A percentile compares a stretch with the other conserved stretches of the same genome.
phyloP scores from a whole-genome alignment of 2,113 vertebrate genomes.

The Mormyrus iriodes region DNA sequence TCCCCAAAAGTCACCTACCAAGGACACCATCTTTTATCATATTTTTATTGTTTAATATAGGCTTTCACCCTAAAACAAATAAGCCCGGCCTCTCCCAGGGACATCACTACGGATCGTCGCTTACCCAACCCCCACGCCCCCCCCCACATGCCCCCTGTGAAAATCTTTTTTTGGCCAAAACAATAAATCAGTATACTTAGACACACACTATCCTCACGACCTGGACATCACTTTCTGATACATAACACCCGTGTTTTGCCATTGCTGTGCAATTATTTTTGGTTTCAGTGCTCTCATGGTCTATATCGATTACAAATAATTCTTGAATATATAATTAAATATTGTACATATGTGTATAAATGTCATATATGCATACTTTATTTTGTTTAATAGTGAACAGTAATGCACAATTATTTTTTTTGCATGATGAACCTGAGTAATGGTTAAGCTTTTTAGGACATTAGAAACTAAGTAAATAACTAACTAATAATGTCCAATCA shows the following conservation, averaged over 20 bases:
- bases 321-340: background rate
- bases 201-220: background rate
- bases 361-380: background rate
- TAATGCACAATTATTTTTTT: background rate
- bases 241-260: background rate
- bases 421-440: background rate
- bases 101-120: background rate
- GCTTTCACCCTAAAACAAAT: background rate
- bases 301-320: background rate
- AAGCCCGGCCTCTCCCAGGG: background rate
- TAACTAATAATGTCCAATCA: background rate
- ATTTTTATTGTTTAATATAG: background rate
- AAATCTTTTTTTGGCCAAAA: background rate
- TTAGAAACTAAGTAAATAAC: background rate
- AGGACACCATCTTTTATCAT: background rate
- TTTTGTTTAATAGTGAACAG: background rate
- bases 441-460: background rate
- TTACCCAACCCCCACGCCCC: too few species aligned
- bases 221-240: background rate
- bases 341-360: background rate
- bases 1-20: background rate
- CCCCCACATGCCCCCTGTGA: background rate
- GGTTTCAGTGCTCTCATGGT: background rate
- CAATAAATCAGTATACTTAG: background rate
- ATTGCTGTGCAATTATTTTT: background rate